Base-by-base conservation (phyloP, 2,888 invertebrate genomes). In the Papilio elwesi region DNA sequence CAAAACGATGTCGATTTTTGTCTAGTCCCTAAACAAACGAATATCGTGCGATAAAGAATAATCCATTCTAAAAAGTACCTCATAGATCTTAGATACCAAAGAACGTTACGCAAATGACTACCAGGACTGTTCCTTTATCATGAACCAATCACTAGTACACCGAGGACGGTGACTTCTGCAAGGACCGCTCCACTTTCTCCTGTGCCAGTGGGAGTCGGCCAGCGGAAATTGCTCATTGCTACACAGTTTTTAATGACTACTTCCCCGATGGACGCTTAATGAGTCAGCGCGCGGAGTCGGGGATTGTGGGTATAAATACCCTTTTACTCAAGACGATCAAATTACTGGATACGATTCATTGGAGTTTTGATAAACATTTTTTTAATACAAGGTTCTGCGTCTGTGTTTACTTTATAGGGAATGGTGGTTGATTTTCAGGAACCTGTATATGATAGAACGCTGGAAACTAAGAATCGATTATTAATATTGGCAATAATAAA, bases 261-360 rank as follows among this genome's bases (percentile, higher is more conserved):
- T 87, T 90, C 89, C 89, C 81, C 87, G 85, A 90, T 90, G 88
- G 87, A 87, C 88, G 88, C 87, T 87, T 91, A 90, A 92, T 91
- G 91, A 89, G 85, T 81, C 76, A 74, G 47, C 26, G 66, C n/a
- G 53, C 13, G 13, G 48, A 26, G 65, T 1, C 62, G 15, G 51
- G 57, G n/a, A 70, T 66, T 13, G 13, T 66, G 59, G 11, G 38
- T 71, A 71, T 49, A 65, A 71, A 71, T 71, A 65, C 38, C 63
- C 38, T 59, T 16, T 26, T 43, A 15, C 16, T 47, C 68, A 59
- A 59, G 38, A 43, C 6, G 38, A 59, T 59, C 59, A 43, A 43
- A 59, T 59, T 15, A 59, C 59, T 10, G n/a, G 59, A 43, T 59
- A n/a, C 59, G 43, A 43, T 43, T 9, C 43, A 43, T 43, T 43